Evolutionary conservation across 2,888 invertebrate species (phyloP).

Genomic region (Athalia rosae): DNA sequence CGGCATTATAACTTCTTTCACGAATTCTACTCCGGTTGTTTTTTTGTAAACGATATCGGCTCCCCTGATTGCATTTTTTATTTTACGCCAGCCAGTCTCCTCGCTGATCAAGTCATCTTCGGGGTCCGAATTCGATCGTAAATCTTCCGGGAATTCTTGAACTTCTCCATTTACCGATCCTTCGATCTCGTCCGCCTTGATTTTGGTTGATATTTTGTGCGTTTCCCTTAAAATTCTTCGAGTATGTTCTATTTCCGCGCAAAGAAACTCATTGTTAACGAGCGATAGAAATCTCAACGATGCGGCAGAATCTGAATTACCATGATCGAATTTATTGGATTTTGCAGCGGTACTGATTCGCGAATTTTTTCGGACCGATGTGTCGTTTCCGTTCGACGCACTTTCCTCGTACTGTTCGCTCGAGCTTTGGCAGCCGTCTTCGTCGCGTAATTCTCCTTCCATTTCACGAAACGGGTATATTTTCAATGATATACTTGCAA

Average conservation of each 20-base stretch:
- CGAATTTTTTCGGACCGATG: neutral
- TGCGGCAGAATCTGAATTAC: neutral
- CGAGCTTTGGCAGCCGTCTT: neutral
- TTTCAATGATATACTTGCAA: no score
- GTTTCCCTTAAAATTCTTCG: neutral
- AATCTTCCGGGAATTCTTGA: neutral
- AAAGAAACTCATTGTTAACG: constrained; percentile 1
- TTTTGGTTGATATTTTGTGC: neutral
- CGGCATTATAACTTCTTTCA: neutral
- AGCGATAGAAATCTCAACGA: no score
- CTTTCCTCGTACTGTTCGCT: neutral
- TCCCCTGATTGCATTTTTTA: no score
- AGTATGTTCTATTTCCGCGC: neutral
- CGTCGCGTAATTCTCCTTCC: neutral
- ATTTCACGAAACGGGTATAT: neutral
- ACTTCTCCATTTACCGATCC: neutral
- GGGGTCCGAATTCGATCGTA: neutral
- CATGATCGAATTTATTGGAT: neutral
- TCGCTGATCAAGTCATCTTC: neutral
- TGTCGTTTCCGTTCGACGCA: neutral
- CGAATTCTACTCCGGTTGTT: neutral
- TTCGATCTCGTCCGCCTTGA: constrained; percentile 2
- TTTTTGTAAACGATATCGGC: no score
- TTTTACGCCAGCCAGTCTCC: no score
- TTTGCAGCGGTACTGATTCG: neutral